A percentile compares a stretch with the other conserved stretches of the same genome.
Conservation (phyloP, 2,888 invertebrate genomes). For the Hyposoter dolosus region DNA sequence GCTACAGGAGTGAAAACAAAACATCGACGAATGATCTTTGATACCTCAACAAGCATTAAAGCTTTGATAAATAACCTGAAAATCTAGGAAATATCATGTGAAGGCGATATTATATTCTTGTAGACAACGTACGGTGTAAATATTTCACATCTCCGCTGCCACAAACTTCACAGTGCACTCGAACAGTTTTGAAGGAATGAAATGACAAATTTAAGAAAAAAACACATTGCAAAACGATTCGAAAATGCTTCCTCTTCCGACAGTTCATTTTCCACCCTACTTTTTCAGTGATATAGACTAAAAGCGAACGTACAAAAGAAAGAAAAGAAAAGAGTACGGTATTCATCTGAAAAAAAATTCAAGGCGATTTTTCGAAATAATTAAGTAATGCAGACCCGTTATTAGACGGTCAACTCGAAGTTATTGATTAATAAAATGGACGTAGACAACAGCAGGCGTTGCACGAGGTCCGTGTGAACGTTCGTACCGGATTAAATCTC, state of each 20-base stretch:
- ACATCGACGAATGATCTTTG: not conserved
- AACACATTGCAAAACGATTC: not conserved
- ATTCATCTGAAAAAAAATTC: not conserved
- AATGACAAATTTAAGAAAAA: not conserved
- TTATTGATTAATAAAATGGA: not conserved
- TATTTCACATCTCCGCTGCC: not conserved
- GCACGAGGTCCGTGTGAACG: slow-evolving; percentile 36
- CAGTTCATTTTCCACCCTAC: not conserved
- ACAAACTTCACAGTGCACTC: not conserved
- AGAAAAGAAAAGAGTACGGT: not conserved
- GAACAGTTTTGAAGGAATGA: not conserved
- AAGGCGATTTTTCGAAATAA: not conserved
- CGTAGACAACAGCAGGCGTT: slow-evolving; percentile 8
- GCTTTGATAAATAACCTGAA: not conserved
- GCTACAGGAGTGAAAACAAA: no score
- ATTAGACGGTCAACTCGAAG: not conserved
- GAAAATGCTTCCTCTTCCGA: not conserved
- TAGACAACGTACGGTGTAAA: not conserved
- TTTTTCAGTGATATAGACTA: not conserved
- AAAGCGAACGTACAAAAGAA: not conserved
- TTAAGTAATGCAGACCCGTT: not conserved
- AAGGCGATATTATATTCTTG: no score
- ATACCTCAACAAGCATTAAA: not conserved
- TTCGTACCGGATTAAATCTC: not conserved
- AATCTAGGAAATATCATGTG: no score